Conservation (phyloP, 2,797 vertebrate genomes). For the Bovichtus diacanthus region DNA sequence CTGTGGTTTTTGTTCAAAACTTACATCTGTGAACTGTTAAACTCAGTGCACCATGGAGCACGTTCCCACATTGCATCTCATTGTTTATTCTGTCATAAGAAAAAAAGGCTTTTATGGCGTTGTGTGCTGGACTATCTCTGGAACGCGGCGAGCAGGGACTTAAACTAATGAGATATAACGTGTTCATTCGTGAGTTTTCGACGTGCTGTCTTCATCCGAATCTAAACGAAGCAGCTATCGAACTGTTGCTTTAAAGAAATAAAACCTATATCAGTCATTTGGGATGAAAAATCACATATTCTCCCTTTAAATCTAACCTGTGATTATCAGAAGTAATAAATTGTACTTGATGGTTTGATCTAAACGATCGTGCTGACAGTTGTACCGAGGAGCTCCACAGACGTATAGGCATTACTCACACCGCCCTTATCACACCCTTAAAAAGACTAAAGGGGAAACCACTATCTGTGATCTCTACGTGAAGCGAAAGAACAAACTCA, state of each 20-base stretch:
- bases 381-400: conserved; percentile 32
- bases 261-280: background rate
- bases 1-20: background rate
- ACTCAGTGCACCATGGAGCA: background rate
- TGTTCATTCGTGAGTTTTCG: too few relatives aligned
- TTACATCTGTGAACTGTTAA: background rate
- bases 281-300: background rate
- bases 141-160: accelerated
- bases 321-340: conserved; percentile 4
- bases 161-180: too few relatives aligned
- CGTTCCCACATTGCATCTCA: background rate
- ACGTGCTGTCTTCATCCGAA: too few relatives aligned
- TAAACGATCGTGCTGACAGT: conserved; percentile 40
- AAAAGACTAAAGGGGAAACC: conserved; percentile 64
- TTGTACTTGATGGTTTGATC: conserved; percentile 36
- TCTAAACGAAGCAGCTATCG: background rate
- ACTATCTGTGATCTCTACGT: conserved; percentile 48
- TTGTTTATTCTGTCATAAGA: background rate
- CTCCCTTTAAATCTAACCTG: background rate
- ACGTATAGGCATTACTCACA: conserved; percentile 69
- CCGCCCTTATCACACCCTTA: conserved; percentile 58
- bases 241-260: background rate
- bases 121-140: background rate
- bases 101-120: background rate
- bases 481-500: conserved; percentile 63